phyloP scores from a whole-genome alignment of 2,113 vertebrate species.

The Passer montanus region DNA sequence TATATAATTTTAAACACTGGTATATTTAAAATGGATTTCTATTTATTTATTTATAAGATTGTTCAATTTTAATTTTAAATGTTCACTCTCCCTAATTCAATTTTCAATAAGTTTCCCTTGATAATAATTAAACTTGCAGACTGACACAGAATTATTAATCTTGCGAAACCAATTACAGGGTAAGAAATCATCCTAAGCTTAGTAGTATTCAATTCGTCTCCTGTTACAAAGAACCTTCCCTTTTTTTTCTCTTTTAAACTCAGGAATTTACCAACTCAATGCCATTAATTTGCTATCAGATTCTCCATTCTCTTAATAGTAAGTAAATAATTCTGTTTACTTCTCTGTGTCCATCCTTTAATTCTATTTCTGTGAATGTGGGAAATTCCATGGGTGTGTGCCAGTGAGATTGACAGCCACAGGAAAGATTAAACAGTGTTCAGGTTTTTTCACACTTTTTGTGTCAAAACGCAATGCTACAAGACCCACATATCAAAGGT shows the following conservation, averaged over 20 bases:
- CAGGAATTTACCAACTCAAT: background rate
- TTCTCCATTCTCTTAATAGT: background rate
- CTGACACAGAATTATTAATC: conserved; percentile 23
- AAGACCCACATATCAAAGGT: background rate
- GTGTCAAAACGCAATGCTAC: background rate
- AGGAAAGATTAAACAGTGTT: background rate
- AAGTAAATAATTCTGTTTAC: background rate
- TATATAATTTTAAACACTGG: background rate
- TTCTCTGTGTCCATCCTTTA: background rate
- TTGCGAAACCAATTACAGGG: conserved; percentile 22
- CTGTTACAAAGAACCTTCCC: background rate
- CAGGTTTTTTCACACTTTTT: background rate
- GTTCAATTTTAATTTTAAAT: conserved; percentile 10
- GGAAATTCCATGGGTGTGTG: background rate
- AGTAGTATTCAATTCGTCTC: background rate
- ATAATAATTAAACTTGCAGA: conserved; percentile 28
- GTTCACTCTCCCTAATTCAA: background rate
- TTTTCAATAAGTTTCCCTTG: conserved; percentile 1
- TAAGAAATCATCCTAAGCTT: conserved; percentile 1
- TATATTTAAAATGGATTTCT: background rate
- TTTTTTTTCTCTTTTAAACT: background rate
- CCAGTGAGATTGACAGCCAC: background rate
- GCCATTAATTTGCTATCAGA: background rate
- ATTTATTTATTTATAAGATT: background rate
- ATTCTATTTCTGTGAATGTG: background rate